Evolutionary conservation across 1,140 invertebrate genomes (phyloP).

Genomic region (Scylla paramamosain): DNA sequence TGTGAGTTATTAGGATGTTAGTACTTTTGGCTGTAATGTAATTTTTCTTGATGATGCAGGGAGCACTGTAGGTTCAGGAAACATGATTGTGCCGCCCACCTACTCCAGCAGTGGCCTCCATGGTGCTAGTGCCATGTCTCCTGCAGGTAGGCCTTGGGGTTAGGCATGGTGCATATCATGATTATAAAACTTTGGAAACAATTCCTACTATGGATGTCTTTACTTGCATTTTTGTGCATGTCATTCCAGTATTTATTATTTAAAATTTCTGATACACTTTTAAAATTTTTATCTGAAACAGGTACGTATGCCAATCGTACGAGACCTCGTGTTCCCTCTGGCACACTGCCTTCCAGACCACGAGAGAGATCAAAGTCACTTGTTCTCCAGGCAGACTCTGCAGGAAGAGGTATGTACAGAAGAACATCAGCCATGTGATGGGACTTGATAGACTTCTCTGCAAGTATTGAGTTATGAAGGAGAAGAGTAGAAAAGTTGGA

Average conservation of each 20-base stretch:
- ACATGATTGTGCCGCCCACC: slow-evolving; percentile 62
- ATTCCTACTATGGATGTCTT: neutral
- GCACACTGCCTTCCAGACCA: slow-evolving; percentile 59
- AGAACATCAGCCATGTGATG: neutral
- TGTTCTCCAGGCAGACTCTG: slow-evolving; percentile 61
- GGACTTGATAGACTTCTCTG: neutral
- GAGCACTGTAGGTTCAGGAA: slow-evolving; percentile 56
- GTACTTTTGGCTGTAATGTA: neutral
- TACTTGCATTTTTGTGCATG: neutral
- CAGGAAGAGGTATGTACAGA: neutral
- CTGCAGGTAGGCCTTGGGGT: slow-evolving; percentile 41
- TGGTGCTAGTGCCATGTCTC: slow-evolving; percentile 56
- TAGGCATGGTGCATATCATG: neutral
- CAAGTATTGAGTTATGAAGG: neutral
- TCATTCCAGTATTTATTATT: slow-evolving; percentile 3
- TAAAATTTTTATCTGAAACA: slow-evolving; percentile 25
- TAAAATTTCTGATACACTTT: neutral
- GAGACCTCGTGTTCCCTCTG: slow-evolving; percentile 60
- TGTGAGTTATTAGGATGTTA: neutral
- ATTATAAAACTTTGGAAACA: no score
- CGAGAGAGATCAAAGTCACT: slow-evolving; percentile 66
- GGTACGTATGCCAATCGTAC: slow-evolving; percentile 68
- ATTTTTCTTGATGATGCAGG: slow-evolving; percentile 48
- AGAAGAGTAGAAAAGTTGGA: neutral
- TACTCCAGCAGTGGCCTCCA: slow-evolving; percentile 57